Conservation (phyloP, 2,113 vertebrate species). For the Lophius piscatorius region DNA sequence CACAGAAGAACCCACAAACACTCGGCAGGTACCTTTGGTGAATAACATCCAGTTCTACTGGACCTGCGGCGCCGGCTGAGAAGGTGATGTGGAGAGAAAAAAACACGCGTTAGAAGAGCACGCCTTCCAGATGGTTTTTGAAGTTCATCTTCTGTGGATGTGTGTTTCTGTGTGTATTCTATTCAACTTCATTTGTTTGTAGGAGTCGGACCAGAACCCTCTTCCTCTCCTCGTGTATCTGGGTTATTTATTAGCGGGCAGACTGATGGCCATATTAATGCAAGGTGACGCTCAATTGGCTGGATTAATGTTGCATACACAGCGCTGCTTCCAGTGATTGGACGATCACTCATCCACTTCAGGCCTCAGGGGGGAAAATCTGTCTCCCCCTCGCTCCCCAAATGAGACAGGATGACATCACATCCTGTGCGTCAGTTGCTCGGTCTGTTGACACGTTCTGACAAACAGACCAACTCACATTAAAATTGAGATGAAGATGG, state of each 20-base stretch:
- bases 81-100: no score
- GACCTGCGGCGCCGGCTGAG: no score
- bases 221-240: constrained; percentile 33
- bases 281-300: constrained; percentile 73
- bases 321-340: constrained; percentile 60
- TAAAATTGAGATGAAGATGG: no score
- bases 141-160: no score
- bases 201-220: constrained; percentile 15
- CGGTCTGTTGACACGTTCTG: constrained; percentile 1
- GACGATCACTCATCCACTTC: constrained; percentile 67
- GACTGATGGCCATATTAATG: constrained; percentile 73
- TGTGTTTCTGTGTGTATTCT: background rate
- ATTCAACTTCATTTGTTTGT: constrained; percentile 38
- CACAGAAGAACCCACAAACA: no score
- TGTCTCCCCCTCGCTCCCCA: background rate
- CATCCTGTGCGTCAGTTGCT: constrained; percentile 23
- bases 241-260: constrained; percentile 54
- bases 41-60: no score
- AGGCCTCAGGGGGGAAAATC: constrained; percentile 52
- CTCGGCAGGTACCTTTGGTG: no score
- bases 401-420: constrained; percentile 43
- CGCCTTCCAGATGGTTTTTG: no score
- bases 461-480: background rate
- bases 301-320: constrained; percentile 72
- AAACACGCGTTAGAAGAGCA: no score